These are phyloP conservation scores for Corythornis leucogaster DNA, from an alignment of 2,797 vertebrate species.

Conservation along the genomic window DNA sequence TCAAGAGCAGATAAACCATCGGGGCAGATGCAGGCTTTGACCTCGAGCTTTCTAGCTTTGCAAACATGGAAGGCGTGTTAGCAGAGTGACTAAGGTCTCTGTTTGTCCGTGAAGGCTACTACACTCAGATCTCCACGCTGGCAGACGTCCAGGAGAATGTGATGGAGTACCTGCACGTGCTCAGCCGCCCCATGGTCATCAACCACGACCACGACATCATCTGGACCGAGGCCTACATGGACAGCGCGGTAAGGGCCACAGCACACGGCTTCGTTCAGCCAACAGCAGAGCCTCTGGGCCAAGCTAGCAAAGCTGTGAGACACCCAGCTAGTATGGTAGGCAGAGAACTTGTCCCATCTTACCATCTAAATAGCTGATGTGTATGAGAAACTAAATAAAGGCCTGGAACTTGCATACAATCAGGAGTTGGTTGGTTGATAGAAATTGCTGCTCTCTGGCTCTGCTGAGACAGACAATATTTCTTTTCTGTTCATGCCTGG, in stretches of 20 bases:
- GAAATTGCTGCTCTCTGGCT: neutral
- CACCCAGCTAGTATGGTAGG: neutral
- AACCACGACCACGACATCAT: constrained; percentile 95
- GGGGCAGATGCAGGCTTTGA: neutral
- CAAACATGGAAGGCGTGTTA: fast-evolving
- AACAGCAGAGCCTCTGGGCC: neutral
- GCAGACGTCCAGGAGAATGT: constrained; percentile 97
- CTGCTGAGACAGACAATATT: neutral
- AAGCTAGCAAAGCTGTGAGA: neutral
- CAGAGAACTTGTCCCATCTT: neutral
- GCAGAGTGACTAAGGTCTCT: neutral
- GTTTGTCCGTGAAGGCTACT: constrained; percentile 85
- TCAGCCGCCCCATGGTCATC: constrained; percentile 97
- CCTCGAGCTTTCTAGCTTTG: neutral
- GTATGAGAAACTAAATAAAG: neutral
- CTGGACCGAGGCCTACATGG: constrained; percentile 98
- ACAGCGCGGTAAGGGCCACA: constrained; percentile 86
- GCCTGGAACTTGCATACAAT: neutral
- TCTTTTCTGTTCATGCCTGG: neutral
- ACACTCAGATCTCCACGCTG: constrained; percentile 94
- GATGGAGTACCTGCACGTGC: constrained; percentile 97
- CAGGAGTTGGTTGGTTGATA: neutral
- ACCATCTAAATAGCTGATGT: neutral
- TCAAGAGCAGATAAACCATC: neutral
- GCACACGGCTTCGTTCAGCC: neutral